Conservation (phyloP, 2,888 invertebrate genomes). For the Dasypogon diadema region DNA sequence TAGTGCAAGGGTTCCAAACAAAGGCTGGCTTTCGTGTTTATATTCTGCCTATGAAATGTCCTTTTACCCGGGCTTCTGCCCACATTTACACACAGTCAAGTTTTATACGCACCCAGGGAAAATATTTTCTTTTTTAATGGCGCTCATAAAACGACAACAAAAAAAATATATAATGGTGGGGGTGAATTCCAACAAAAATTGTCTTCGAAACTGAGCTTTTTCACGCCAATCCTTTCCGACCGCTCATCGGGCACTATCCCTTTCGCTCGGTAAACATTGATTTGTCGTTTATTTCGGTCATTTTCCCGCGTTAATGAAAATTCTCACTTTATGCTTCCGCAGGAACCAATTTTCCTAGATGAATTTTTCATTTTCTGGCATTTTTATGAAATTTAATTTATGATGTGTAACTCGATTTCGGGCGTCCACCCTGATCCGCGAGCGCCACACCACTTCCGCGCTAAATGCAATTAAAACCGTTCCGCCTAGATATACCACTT, state of each 20-base stretch:
- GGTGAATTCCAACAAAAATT: too few species aligned
- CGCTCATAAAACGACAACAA: too few species aligned
- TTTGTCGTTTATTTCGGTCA: not conserved
- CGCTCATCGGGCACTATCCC: too few species aligned
- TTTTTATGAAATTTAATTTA: conserved; percentile 46
- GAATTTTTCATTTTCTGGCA: conserved; percentile 45
- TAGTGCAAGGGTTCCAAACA: not conserved
- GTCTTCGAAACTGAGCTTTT: too few species aligned
- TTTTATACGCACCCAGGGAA: too few species aligned
- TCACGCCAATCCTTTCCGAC: too few species aligned
- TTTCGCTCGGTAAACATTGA: conserved; percentile 12
- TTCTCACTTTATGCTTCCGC: conserved; percentile 34
- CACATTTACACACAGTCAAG: too few species aligned
- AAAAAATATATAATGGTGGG: too few species aligned
- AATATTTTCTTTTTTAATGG: too few species aligned
- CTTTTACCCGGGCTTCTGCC: too few species aligned
- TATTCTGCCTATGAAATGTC: too few species aligned
- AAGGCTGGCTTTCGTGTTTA: not conserved
- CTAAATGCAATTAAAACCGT: conserved; percentile 13
- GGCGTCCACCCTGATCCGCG: too few species aligned
- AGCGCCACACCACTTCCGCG: not conserved
- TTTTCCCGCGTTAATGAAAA: conserved; percentile 19
- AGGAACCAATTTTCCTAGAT: conserved; percentile 41
- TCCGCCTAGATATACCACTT: conserved; percentile 16
- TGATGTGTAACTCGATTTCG: conserved; percentile 18